Base-by-base conservation (phyloP, 2,797 vertebrate genomes). In the Otolemur crassicaudatus region DNA sequence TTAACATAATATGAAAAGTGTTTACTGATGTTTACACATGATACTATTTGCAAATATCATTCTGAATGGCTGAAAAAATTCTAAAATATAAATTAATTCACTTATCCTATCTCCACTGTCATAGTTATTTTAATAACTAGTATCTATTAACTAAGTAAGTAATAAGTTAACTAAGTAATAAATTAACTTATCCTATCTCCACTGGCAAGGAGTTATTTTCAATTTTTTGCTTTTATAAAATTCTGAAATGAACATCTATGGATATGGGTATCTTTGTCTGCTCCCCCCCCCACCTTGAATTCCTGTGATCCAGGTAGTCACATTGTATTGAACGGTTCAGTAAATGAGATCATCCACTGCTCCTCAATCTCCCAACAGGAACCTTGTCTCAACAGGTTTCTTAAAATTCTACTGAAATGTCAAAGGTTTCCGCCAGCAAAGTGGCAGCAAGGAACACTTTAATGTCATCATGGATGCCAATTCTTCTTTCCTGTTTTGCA, bases 391-490 rank as follows among this genome's bases (percentile, higher is more conserved):
- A 27, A 70, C 3, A n/a, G 31, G n/a, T 91, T 93, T 79, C 81
- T 95, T 63, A 79, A 95, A 94, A 91, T 69, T 96, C 73, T 85
- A 49, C 4, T 27, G 82, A 93, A 94, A 90, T 63, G 37, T 87
- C 73, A 89, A 88, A 88, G 34, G 14, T 88, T 90, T 82, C 73
- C 81, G 22, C 23, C 53, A 93, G 46, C 37, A n/a, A 75, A 72
- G 19, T 4, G n/a, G 31, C 17, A 87, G 46, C 88, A 73, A 93
- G 72, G 34, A 31, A 14, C 6, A 46, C 61, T 49, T 61, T 49
- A 8, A 25, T 23, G 37, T 76, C 65, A 60, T 9, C 23, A 6
- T 6, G 34, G 56, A 77, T 81, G 49, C 60, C 73, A 81, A 56
- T 61, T 87, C 37, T 60, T 80, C 37, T 60, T 49, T 76, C 17